Conservation (phyloP, 2,888 invertebrate genomes). For the Eupsilia transversa region DNA sequence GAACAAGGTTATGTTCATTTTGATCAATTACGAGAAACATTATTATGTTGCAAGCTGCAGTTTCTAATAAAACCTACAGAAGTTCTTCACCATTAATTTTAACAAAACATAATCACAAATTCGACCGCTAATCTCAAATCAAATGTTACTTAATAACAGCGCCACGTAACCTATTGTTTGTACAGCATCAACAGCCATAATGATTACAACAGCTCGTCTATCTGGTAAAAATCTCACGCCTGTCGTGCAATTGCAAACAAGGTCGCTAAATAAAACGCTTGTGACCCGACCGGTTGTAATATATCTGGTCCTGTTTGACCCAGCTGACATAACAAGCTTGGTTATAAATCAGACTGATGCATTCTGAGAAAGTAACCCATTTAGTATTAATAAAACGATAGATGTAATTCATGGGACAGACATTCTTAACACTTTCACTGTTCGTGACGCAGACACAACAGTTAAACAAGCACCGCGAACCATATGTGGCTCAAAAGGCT, state of each 20-base stretch:
- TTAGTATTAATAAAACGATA: not conserved
- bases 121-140: constrained; percentile 38
- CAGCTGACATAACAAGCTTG: constrained; percentile 46
- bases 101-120: constrained; percentile 17
- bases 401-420: not conserved
- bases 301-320: constrained; percentile 49
- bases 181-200: constrained; percentile 23
- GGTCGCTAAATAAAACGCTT: constrained; percentile 61
- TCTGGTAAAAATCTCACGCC: constrained; percentile 56
- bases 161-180: constrained; percentile 49
- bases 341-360: constrained; percentile 34
- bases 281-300: constrained; percentile 72
- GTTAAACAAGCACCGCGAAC: not conserved
- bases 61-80: not conserved
- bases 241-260: constrained; percentile 59
- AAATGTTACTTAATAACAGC: constrained; percentile 45
- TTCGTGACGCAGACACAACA: not conserved
- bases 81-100: constrained; percentile 9
- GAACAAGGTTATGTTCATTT: not conserved
- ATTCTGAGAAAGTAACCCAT: constrained; percentile 15
- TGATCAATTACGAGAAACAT: not conserved
- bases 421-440: constrained; percentile 1
- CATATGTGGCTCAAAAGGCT: constrained; percentile 14
- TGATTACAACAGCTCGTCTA: constrained; percentile 48
- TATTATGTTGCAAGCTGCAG: not conserved